Evolutionary conservation across 2,113 vertebrate genomes (phyloP), one percentile per base, ranked within the genome.

Genomic region (Aplodontia rufa): DNA sequence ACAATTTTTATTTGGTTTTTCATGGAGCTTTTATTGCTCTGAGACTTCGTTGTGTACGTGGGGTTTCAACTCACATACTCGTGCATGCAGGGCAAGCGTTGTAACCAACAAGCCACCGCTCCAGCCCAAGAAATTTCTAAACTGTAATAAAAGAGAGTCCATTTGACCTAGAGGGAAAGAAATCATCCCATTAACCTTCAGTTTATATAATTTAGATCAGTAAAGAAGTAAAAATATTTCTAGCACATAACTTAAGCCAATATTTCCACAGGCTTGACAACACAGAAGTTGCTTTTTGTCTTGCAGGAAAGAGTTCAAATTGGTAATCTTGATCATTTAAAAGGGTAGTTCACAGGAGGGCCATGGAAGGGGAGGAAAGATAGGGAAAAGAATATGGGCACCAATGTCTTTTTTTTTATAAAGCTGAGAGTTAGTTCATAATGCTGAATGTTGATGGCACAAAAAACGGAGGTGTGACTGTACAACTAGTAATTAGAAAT

Each of bases 401-500:
- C 11, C 35, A 40, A 13, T 49, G 19, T 47, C 10, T 71, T 64
- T 64, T 51, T 71, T 64, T 64, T 51, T 13, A 58, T 13, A 76
- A 79, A 90, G 37, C 28, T 26, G n/a, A 26, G 37, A 76, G 74
- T 55, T 16, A 17, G 20, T 11, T 76, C 35, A 83, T 19, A 89
- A 58, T 40, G 78, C 19, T 72, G 12, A 66, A 58, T 64, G 32
- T 28, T 6, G 17, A 58, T 30, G 4, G 22, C 13, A 42, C 24
- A 76, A 85, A 28, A 88, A 60, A 91, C 12, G 90, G 35, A 47
- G 26, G 16, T 94, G 97, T 97, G 96, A 92, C 95, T 97, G 86
- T 62, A 94, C 93, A 95, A 87, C 96, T 97, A 96, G 87, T 89
- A 62, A 96, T 95, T 96, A 95, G 96, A 90, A 98, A 88, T 87